Evolutionary conservation across 2,888 invertebrate genomes (phyloP).

Genomic region (Noctua comes): DNA sequence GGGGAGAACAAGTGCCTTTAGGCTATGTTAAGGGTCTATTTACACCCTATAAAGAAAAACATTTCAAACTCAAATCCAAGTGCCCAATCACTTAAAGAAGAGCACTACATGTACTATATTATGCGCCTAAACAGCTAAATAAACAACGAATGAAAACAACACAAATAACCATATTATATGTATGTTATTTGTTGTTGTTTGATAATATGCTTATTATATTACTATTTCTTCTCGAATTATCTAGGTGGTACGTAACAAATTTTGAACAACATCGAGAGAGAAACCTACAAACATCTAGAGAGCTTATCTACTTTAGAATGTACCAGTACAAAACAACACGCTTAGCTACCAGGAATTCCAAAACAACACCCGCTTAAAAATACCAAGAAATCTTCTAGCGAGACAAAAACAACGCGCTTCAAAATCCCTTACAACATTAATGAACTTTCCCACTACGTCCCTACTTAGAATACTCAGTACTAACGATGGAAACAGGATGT

Average conservation of each 20-base stretch:
- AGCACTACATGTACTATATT: too few relatives aligned
- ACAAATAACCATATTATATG: too few relatives aligned
- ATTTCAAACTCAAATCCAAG: too few relatives aligned
- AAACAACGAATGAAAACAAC: too few relatives aligned
- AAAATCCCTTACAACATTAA: conserved; percentile 38
- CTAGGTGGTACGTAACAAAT: neutral
- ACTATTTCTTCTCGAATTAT: neutral
- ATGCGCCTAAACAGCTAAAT: too few relatives aligned
- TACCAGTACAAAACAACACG: neutral
- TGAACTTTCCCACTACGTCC: conserved; percentile 38
- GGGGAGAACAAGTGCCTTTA: too few relatives aligned
- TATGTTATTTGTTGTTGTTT: too few relatives aligned
- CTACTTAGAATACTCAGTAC: conserved; percentile 52
- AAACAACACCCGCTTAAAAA: neutral
- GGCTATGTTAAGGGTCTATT: too few relatives aligned
- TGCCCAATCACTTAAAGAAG: too few relatives aligned
- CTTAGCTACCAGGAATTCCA: neutral
- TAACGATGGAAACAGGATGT: conserved; percentile 59
- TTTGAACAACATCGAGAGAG: neutral
- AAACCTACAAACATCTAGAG: neutral
- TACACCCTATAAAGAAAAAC: too few relatives aligned
- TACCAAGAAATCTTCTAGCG: neutral
- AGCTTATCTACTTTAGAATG: neutral
- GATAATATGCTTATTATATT: too few relatives aligned
- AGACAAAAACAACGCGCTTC: neutral